phyloP scores from a whole-genome alignment of 2,888 invertebrate genomes.

The Coleophora flavipennella region DNA sequence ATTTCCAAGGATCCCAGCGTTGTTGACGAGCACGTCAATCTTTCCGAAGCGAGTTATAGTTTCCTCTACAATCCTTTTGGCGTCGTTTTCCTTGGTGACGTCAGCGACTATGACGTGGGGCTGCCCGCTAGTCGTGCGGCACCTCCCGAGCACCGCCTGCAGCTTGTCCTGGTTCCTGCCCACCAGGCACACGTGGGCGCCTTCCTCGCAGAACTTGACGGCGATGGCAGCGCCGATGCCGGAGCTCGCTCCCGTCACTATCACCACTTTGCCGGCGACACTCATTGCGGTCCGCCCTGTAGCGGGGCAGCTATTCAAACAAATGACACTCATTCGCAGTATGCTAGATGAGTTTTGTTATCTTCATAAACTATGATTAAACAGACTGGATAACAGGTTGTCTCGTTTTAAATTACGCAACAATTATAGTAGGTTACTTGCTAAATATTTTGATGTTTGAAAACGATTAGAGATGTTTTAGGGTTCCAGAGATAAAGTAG shows the following conservation, averaged over 20 bases:
- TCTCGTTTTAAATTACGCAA: too few relatives aligned
- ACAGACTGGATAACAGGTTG: too few relatives aligned
- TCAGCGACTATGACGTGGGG: constrained; percentile 18
- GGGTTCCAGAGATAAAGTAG: too few relatives aligned
- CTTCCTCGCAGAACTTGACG: constrained; percentile 54
- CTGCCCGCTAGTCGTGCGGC: constrained; percentile 8
- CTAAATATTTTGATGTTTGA: too few relatives aligned
- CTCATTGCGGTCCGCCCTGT: constrained; percentile 3
- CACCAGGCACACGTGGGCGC: constrained; percentile 18
- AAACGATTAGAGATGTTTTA: too few relatives aligned
- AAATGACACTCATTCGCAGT: too few relatives aligned
- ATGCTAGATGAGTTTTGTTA: too few relatives aligned
- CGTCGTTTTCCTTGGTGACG: constrained; percentile 15
- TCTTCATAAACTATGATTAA: too few relatives aligned
- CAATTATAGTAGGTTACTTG: too few relatives aligned
- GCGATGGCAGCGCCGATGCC: constrained; percentile 77
- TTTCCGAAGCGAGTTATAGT: constrained; percentile 17
- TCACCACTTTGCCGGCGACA: constrained; percentile 49
- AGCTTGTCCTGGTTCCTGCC: constrained; percentile 20
- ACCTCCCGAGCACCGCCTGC: constrained; percentile 12
- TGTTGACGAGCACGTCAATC: constrained; percentile 22
- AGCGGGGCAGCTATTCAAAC: too few relatives aligned
- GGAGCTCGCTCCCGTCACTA: constrained; percentile 74
- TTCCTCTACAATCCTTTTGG: constrained; percentile 13
- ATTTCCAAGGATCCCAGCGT: constrained; percentile 14